Evolutionary conservation across 2,797 vertebrate genomes (phyloP), one percentile per base, ranked within the genome.

Genomic region (Gambusia yucatana): DNA sequence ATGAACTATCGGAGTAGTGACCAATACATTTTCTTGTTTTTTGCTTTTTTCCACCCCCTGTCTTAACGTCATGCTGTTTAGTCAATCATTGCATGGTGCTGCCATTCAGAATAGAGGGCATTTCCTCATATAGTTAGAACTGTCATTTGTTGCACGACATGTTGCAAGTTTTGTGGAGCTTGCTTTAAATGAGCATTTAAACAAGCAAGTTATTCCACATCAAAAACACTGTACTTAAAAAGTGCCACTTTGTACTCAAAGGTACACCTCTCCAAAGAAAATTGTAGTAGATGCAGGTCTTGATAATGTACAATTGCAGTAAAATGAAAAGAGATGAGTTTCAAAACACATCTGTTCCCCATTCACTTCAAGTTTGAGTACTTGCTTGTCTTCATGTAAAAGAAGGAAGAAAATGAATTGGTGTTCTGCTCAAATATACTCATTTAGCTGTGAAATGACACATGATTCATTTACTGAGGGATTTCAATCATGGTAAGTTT

Each of bases 201-300:
- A 3, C 50, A 52, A 52, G n/a, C 17, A 48, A 16, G 11, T 14
- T 48, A 30, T 76, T 7, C 16, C 30, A 71, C 28, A 46, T 3
- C n/a, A 59, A 39, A 39, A 76, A 69, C 48, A 47, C 43, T 76
- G 61, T 81, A 36, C 57, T 61, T n/a, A 55, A 3, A 33, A 33
- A 61, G 28, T 79, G 17, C 20, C 43, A 73, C 44, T 63, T 77
- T 61, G 76, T 77, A 33, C 14, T 61, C 30, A 17, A 7, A 61
- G 59, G 16, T 30, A 11, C 28, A 20, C 7, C 28, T 52, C 33
- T 33, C 48, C 72, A 73, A 55, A 76, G 70, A 28, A 79, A 75
- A 77, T 65, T 59, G 57, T 77, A 50, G 72, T 85, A 85, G 85
- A 85, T 81, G 63, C 55, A 74, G 46, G 16, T 17, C 75, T 87